Conservation (phyloP, 2,113 vertebrate species). For the Nycticryphes semicollaris region DNA sequence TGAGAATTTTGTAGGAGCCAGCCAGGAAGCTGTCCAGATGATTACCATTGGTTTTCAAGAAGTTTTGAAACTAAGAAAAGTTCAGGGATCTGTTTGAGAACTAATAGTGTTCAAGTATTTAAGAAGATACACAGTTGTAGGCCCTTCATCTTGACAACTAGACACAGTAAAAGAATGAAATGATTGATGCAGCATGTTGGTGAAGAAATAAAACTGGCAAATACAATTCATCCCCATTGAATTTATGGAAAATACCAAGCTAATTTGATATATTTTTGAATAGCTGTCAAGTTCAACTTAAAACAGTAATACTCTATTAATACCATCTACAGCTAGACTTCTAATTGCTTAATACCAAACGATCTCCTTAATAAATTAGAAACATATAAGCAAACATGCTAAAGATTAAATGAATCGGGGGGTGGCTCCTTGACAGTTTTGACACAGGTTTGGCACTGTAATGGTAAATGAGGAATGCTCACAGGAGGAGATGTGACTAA, state of each 20-base stretch:
- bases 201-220: neutral
- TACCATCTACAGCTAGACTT: slow-evolving; percentile 39
- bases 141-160: neutral
- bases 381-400: slow-evolving; percentile 28
- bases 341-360: slow-evolving; percentile 42
- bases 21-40: slow-evolving; percentile 14
- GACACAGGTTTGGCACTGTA: neutral
- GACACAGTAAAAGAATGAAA: neutral
- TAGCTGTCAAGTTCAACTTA: slow-evolving; percentile 5
- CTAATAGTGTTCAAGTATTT: neutral
- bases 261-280: slow-evolving; percentile 13
- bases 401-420: neutral
- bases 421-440: neutral
- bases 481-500: neutral
- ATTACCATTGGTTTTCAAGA: neutral
- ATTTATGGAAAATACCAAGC: slow-evolving; percentile 23
- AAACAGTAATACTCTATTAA: slow-evolving; percentile 47
- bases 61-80: neutral
- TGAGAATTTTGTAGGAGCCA: neutral
- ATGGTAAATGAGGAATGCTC: neutral
- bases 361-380: slow-evolving; percentile 44
- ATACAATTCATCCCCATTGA: neutral
- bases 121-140: neutral
- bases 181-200: neutral
- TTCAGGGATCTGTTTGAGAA: neutral